Conservation (phyloP, 2,888 invertebrate species). For the Archips xylosteana region DNA sequence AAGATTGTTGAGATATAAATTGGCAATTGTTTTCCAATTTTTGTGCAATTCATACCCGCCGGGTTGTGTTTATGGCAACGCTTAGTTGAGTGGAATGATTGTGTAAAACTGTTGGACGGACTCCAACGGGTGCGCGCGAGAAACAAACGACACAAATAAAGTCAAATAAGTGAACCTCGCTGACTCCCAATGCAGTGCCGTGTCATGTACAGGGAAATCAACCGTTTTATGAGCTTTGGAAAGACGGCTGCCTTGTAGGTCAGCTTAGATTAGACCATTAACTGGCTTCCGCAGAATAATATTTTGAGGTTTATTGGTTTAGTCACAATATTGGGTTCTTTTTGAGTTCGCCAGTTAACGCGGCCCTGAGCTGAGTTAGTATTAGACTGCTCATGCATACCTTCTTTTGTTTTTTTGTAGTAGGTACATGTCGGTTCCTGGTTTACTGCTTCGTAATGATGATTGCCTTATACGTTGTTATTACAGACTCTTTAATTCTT, state of each 20-base stretch:
- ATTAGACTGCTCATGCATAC: too few species aligned
- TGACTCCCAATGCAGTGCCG: slow-evolving; percentile 51
- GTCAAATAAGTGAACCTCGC: slow-evolving; percentile 78
- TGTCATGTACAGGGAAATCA: slow-evolving; percentile 41
- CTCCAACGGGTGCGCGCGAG: slow-evolving; percentile 75
- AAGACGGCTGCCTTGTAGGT: slow-evolving; percentile 20
- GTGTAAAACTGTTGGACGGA: slow-evolving; percentile 83
- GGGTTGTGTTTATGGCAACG: slow-evolving; percentile 83
- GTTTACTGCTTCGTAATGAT: too few species aligned
- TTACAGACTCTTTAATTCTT: too few species aligned
- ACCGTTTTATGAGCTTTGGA: slow-evolving; percentile 54
- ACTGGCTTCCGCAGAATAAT: neutral
- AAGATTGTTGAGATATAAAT: slow-evolving; percentile 67
- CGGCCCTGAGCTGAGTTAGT: too few species aligned
- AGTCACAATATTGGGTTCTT: neutral
- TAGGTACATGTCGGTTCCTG: too few species aligned
- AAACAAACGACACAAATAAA: slow-evolving; percentile 82
- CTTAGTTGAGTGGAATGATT: slow-evolving; percentile 86
- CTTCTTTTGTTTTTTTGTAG: too few species aligned
- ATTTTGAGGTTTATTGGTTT: neutral
- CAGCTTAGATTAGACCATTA: neutral
- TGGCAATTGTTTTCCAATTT: slow-evolving; percentile 82
- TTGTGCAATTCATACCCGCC: slow-evolving; percentile 83
- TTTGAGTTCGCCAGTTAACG: too few species aligned
- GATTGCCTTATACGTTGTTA: too few species aligned